Evolutionary conservation across 2,113 vertebrate species (phyloP).

Genomic region (Syngnathoides biaculeatus): DNA sequence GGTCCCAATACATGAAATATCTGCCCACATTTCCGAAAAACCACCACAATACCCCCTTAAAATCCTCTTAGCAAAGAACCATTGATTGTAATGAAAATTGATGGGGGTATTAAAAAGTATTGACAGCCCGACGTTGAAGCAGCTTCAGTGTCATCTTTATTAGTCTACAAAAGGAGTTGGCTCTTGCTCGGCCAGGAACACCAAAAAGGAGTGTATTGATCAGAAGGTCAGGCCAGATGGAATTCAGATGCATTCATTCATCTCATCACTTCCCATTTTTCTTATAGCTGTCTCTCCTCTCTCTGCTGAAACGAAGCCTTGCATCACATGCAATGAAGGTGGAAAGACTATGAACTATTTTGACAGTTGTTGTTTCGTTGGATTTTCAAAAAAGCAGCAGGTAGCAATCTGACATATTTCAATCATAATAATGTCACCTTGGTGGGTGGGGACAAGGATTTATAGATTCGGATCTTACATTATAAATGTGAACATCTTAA

Average conservation of each 20-base stretch:
- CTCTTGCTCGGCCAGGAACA: slow-evolving; percentile 36
- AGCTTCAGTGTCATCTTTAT: slow-evolving; percentile 57
- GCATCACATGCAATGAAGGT: too few relatives aligned
- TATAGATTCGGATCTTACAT: too few relatives aligned
- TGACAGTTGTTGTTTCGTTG: too few relatives aligned
- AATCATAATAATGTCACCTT: too few relatives aligned
- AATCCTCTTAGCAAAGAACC: slow-evolving; percentile 45
- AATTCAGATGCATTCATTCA: slow-evolving; percentile 49
- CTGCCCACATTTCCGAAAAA: slow-evolving; percentile 13
- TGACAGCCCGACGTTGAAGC: slow-evolving; percentile 48
- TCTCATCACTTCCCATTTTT: slow-evolving; percentile 42
- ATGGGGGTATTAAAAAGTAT: slow-evolving; percentile 62
- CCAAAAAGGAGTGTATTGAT: slow-evolving; percentile 61
- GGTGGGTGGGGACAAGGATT: too few relatives aligned
- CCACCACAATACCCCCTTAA: slow-evolving; percentile 17
- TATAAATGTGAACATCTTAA: too few relatives aligned
- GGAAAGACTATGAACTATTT: too few relatives aligned
- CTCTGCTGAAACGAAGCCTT: too few relatives aligned
- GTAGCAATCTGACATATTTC: too few relatives aligned
- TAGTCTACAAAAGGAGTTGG: slow-evolving; percentile 51
- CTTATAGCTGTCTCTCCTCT: background rate
- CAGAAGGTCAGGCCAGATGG: slow-evolving; percentile 53
- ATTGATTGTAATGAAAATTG: slow-evolving; percentile 67
- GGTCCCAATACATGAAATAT: slow-evolving; percentile 21
- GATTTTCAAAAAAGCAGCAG: too few relatives aligned